These are phyloP conservation scores for Lasiurus cinereus DNA, from an alignment of 2,113 vertebrate genomes.

Conservation along the genomic window DNA sequence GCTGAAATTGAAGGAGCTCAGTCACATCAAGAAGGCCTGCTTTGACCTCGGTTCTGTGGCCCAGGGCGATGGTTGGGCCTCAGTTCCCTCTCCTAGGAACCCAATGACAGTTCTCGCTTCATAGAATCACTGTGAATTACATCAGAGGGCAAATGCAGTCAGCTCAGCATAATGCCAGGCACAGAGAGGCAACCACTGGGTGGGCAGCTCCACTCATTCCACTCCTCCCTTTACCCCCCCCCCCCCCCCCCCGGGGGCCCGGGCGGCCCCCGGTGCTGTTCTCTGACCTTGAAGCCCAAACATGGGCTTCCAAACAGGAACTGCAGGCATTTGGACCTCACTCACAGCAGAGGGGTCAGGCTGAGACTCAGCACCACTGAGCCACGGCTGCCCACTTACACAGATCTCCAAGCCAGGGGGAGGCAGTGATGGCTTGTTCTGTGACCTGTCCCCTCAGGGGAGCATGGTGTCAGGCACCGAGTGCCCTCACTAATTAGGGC, in stretches of 20 bases:
- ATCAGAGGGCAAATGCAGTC: rapidly evolving
- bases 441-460: not conserved
- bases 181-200: rapidly evolving
- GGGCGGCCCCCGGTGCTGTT: too few species aligned
- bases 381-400: rapidly evolving
- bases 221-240: too few species aligned
- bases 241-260: rapidly evolving
- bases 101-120: rapidly evolving
- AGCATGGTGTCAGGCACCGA: rapidly evolving
- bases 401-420: not conserved
- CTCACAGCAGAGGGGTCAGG: not conserved
- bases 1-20: rapidly evolving
- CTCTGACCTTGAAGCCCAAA: not conserved
- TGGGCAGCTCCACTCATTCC: too few species aligned
- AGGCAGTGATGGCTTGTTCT: rapidly evolving
- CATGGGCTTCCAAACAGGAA: rapidly evolving
- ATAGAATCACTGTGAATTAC: rapidly evolving
- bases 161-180: rapidly evolving
- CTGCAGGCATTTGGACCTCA: rapidly evolving
- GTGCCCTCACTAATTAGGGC: rapidly evolving
- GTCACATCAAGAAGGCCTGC: not conserved
- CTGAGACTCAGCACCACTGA: too few species aligned
- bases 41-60: not conserved
- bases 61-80: rapidly evolving
- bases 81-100: not conserved